phyloP scores from a whole-genome alignment of 1,140 invertebrate species.

The Drosophila dunni region DNA sequence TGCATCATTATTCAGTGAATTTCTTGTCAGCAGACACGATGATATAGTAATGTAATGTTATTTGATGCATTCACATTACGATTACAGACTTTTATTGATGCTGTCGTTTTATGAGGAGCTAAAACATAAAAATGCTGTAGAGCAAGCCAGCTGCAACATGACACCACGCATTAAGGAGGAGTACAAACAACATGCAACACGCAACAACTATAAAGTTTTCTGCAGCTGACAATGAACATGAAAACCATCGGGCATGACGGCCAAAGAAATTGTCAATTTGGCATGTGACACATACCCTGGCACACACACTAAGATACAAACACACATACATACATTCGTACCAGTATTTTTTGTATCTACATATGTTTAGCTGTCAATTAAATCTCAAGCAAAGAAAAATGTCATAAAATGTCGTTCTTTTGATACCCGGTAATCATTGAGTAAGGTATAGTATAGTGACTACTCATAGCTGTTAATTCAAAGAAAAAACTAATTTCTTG shows the following conservation, averaged over 20 bases:
- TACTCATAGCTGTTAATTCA: too few relatives aligned
- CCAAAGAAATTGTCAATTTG: constrained; percentile 61
- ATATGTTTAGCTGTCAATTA: constrained; percentile 68
- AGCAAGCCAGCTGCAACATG: constrained; percentile 21
- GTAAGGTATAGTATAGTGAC: too few relatives aligned
- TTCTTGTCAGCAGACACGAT: constrained; percentile 16
- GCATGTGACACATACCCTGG: constrained; percentile 54
- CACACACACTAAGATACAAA: constrained; percentile 1
- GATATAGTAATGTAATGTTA: constrained; percentile 40
- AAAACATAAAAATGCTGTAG: constrained; percentile 16
- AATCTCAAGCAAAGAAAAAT: constrained; percentile 63
- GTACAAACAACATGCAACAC: constrained; percentile 38
- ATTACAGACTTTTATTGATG: constrained; percentile 45
- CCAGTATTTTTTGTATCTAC: constrained; percentile 71
- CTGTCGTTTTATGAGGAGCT: constrained; percentile 34
- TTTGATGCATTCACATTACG: constrained; percentile 28
- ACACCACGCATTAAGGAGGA: background rate
- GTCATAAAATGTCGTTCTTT: constrained; percentile 46
- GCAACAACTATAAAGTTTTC: constrained; percentile 26
- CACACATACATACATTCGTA: constrained; percentile 31
- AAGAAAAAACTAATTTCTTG: too few relatives aligned
- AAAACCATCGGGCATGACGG: constrained; percentile 49
- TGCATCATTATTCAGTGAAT: constrained; percentile 30
- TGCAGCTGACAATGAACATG: constrained; percentile 52
- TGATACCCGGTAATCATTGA: background rate